Conservation (phyloP, 2,888 invertebrate genomes). For the Nomada goodeniana region DNA sequence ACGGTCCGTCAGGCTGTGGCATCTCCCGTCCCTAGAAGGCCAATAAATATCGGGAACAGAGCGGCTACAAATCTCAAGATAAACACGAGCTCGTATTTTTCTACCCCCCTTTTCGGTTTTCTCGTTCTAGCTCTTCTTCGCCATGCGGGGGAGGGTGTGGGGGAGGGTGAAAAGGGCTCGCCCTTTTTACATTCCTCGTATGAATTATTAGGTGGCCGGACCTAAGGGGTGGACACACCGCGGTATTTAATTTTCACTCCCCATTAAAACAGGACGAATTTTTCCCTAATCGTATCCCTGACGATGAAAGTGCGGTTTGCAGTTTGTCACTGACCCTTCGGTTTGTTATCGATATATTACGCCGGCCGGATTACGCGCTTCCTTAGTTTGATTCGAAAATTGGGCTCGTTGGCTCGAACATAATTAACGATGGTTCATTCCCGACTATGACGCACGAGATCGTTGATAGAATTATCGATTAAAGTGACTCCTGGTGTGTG, state of each 20-base stretch:
- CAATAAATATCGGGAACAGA: constrained; percentile 81
- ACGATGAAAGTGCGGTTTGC: constrained; percentile 75
- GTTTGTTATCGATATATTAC: constrained; percentile 67
- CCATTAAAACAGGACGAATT: constrained; percentile 74
- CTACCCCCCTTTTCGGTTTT: constrained; percentile 71
- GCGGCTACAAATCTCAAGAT: constrained; percentile 82
- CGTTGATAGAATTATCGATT: not conserved
- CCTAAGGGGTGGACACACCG: constrained; percentile 77
- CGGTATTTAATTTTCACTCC: constrained; percentile 79
- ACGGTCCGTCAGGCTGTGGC: constrained; percentile 77
- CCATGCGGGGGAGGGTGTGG: constrained; percentile 5
- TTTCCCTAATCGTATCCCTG: constrained; percentile 75
- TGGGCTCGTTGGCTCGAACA: not conserved
- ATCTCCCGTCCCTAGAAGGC: constrained; percentile 60
- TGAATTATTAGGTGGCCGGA: constrained; percentile 78
- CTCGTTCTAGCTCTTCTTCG: constrained; percentile 67
- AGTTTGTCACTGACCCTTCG: constrained; percentile 74
- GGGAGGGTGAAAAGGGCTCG: constrained; percentile 63
- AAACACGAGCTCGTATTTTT: constrained; percentile 80
- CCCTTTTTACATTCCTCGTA: constrained; percentile 80
- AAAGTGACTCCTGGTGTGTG: not conserved
- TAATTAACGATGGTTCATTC: constrained; percentile 18
- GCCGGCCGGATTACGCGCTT: constrained; percentile 25
- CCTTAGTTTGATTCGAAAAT: constrained; percentile 36
- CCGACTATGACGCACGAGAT: not conserved